Percentiles rank a stretch among this genome's conserved stretches.
Conservation (phyloP, 2,888 invertebrate genomes). For the Nemurella pictetii region DNA sequence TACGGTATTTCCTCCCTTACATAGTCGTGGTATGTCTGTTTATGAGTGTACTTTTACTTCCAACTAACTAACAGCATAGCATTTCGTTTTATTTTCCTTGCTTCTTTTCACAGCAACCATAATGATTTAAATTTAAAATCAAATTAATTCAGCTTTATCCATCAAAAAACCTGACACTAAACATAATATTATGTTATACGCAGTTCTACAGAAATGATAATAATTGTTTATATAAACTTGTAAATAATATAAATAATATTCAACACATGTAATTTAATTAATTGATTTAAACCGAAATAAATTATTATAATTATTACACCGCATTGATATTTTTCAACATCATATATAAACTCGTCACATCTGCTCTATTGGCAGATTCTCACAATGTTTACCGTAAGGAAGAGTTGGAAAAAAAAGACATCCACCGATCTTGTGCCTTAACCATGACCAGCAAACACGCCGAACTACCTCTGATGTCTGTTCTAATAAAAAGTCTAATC, state of each 20-base stretch:
- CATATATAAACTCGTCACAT: background rate
- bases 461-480: background rate
- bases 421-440: background rate
- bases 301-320: constrained; percentile 21
- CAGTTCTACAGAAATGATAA: background rate
- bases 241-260: constrained; percentile 30
- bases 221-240: constrained; percentile 26
- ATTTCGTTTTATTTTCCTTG: background rate
- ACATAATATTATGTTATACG: background rate
- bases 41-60: constrained; percentile 3
- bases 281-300: constrained; percentile 25
- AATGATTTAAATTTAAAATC: background rate
- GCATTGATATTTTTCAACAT: background rate
- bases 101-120: background rate
- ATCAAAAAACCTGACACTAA: background rate
- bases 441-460: background rate
- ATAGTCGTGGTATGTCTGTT: constrained; percentile 4
- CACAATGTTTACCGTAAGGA: background rate
- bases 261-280: constrained; percentile 23
- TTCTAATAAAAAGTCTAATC: background rate
- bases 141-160: background rate
- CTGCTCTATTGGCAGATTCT: background rate
- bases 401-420: background rate
- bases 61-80: background rate
- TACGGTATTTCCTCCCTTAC: background rate